Conservation (phyloP, 2,888 invertebrate genomes). For the Trichogramma dendrolimi region DNA sequence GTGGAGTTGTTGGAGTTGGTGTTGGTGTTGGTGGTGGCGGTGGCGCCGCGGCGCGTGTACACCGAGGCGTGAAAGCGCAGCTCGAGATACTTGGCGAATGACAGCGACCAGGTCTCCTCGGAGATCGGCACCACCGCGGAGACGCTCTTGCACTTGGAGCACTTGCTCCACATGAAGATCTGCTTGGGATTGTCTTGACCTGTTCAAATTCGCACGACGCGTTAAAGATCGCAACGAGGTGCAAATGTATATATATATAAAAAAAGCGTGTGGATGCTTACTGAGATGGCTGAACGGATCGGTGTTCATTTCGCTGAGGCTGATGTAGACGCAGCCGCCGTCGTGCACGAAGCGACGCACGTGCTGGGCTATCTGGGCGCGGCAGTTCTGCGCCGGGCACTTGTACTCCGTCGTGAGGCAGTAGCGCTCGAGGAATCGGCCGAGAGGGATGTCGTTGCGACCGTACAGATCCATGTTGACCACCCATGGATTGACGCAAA, state of each 20-base stretch:
- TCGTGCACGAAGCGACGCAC: conserved; percentile 74
- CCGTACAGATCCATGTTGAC: conserved; percentile 95
- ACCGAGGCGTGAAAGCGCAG: conserved; percentile 73
- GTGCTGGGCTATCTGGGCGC: conserved; percentile 52
- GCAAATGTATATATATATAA: background rate
- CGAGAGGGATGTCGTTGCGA: conserved; percentile 89
- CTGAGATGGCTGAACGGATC: conserved; percentile 45
- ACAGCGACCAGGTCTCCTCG: conserved; percentile 74
- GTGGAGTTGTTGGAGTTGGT: conserved; percentile 87
- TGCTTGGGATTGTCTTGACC: conserved; percentile 53
- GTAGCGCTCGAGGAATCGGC: conserved; percentile 87
- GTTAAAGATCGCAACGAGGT: background rate
- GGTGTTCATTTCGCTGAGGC: conserved; percentile 54
- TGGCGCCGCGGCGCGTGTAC: conserved; percentile 64
- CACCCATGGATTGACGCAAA: conserved; percentile 87
- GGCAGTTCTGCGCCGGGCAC: conserved; percentile 61
- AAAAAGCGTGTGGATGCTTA: background rate
- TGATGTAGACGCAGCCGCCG: conserved; percentile 79
- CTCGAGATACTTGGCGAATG: conserved; percentile 88
- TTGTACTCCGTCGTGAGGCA: conserved; percentile 82
- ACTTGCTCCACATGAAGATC: conserved; percentile 82
- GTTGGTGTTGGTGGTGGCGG: conserved; percentile 78
- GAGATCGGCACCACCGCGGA: conserved; percentile 76
- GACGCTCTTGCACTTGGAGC: conserved; percentile 64
- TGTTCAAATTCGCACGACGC: background rate